These are phyloP conservation scores for Varanus salvator DNA, from an alignment of 2,113 vertebrate species.

Conservation along the genomic window DNA sequence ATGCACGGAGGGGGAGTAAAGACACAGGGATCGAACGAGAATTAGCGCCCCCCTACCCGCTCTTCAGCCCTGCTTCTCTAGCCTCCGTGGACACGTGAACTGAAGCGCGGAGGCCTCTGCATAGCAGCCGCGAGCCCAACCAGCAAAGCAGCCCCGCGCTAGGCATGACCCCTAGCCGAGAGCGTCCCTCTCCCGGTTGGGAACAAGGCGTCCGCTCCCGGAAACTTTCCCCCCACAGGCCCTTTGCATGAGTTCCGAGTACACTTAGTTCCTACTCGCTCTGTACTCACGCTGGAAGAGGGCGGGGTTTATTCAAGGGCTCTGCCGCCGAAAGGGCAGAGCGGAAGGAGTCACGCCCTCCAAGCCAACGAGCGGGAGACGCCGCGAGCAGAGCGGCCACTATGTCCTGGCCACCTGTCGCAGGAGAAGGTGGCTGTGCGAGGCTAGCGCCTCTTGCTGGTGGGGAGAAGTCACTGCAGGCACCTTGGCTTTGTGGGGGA, in stretches of 20 bases:
- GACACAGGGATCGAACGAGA: neutral
- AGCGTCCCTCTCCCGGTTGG: neutral
- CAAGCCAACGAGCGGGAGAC: rapidly evolving
- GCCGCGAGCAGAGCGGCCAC: neutral
- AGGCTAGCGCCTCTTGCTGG: neutral
- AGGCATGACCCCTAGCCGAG: neutral
- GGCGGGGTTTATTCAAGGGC: neutral
- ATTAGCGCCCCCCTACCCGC: neutral
- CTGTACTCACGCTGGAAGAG: too few relatives aligned
- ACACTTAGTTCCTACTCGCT: neutral
- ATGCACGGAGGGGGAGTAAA: neutral
- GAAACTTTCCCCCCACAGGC: conserved; percentile 4
- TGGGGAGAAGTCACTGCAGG: neutral
- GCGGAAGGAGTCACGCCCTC: rapidly evolving
- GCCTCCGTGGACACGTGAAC: neutral
- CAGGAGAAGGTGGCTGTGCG: too few relatives aligned
- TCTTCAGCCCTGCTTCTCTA: neutral
- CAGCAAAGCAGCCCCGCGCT: conserved; percentile 10
- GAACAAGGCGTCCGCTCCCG: neutral
- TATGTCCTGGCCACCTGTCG: neutral
- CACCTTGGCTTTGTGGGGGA: too few relatives aligned
- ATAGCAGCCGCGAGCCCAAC: conserved; percentile 18
- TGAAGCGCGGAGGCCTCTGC: rapidly evolving
- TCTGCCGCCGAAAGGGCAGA: neutral
- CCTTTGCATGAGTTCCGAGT: conserved; percentile 31